Base-by-base conservation (phyloP, 23 tunicate species). In the Styela plicata region DNA sequence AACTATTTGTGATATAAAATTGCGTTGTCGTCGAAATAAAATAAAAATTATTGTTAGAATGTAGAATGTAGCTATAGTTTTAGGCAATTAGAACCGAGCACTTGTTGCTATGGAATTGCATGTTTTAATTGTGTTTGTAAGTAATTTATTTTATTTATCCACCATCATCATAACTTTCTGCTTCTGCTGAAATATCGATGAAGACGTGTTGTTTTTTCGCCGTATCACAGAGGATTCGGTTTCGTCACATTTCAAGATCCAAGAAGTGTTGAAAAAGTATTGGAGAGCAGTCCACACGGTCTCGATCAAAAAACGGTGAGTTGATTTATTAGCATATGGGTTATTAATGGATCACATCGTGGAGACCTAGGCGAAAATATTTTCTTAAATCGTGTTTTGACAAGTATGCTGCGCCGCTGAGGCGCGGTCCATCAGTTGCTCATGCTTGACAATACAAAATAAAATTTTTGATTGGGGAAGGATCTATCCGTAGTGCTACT, bases 221-320 rank as follows among this genome's bases (percentile, higher is more conserved):
- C 97, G 57, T 91, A 91, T 83, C 86, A 91, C 84, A 94, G 98
- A 81, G 98, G 98, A 63, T 94, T 94, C 82, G 98, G 98, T 32
- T 94, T 94, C 80, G 98, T 94, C 57, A 89, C 98, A 3, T 94
- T 92, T 85, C 65, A 71, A 34, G 98, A 94, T 62, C 79, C 91
- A 29, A 90, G 83, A 24, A 83, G 81, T 44, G 94, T 94, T 24
- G 95, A 89, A 27, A 89, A 89, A 53, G 95, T 89, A 3, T 67
- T 92, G 36, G 77, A 74, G 52, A 79, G 69, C 74, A 80, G 84
- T 64, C 81, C 70, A 35, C 98, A 89, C 64, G 79, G 68, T 27
- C 87, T 94, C 22, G 98, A 94, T 66, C 91, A 94, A 63, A 94
- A 94, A 83, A 74, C 78, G 82, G 98, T 89, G 63, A 89, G 90